phyloP scores from a whole-genome alignment of 2,113 vertebrate species.

The Microtus oregoni region DNA sequence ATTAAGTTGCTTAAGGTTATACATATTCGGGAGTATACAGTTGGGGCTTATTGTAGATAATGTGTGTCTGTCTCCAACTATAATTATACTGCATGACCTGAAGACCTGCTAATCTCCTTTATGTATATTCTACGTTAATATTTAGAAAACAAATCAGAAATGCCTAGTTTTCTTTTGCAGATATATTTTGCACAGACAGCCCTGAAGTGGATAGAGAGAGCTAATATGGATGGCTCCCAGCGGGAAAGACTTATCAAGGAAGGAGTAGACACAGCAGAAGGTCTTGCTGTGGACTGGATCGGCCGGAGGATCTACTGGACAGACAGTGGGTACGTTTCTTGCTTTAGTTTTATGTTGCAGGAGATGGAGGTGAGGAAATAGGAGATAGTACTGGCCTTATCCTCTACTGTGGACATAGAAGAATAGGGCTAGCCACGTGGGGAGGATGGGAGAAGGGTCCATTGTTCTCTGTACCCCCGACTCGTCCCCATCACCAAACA shows the following conservation, averaged over 20 bases:
- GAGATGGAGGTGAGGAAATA: not conserved
- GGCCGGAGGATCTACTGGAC: slow-evolving; percentile 95
- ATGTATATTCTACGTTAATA: not conserved
- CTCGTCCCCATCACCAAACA: not conserved
- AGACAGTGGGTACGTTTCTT: slow-evolving; percentile 89
- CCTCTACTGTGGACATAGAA: not conserved
- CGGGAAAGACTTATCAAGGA: slow-evolving; percentile 88
- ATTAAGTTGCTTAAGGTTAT: not conserved
- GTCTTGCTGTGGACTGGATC: slow-evolving; percentile 94
- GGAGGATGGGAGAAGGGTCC: no score
- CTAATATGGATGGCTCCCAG: slow-evolving; percentile 89
- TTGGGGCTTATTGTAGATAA: not conserved
- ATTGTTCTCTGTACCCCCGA: not conserved
- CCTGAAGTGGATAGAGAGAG: slow-evolving; percentile 91
- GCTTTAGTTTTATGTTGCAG: not conserved
- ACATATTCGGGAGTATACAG: not conserved
- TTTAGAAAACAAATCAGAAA: slow-evolving; percentile 16
- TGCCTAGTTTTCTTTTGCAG: slow-evolving; percentile 83
- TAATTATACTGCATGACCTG: not conserved
- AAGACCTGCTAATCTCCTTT: not conserved
- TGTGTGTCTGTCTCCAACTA: not conserved
- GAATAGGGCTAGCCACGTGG: not conserved
- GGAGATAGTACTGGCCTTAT: not conserved
- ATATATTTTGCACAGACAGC: slow-evolving; percentile 92
- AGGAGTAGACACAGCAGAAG: slow-evolving; percentile 87